A percentile compares a stretch with the other conserved stretches of the same genome.
phyloP scores from a whole-genome alignment of 2,113 vertebrate species.

The Garra rufa region DNA sequence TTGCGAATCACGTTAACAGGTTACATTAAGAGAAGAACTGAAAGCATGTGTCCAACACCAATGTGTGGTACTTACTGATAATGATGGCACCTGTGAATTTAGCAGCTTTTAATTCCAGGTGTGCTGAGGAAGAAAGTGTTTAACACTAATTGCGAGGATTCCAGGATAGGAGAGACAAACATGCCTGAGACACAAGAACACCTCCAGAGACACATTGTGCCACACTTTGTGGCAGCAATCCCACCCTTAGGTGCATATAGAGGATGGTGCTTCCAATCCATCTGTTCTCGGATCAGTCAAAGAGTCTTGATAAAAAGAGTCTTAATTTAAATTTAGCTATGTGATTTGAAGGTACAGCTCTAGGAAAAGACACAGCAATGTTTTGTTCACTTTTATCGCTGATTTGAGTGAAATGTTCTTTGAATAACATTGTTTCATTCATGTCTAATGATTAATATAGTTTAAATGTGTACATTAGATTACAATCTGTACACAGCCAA shows the following conservation, averaged over 20 bases:
- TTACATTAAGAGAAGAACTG: not conserved
- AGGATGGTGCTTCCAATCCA: constrained; percentile 34
- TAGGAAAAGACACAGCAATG: not conserved
- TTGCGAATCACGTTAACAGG: not conserved
- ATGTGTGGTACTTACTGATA: not conserved
- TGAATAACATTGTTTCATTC: not conserved
- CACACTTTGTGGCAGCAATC: constrained; percentile 36
- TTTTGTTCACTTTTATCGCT: not conserved
- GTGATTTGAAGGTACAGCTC: not conserved
- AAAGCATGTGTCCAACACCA: not conserved
- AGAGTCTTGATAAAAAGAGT: constrained; percentile 20
- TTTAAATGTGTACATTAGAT: not conserved
- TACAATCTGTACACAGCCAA: not conserved
- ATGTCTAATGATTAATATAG: not conserved
- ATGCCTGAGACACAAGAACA: constrained; percentile 33
- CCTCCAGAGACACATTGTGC: constrained; percentile 38
- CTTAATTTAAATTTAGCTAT: not conserved
- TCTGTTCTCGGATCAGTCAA: constrained; percentile 44
- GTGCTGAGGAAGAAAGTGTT: not conserved
- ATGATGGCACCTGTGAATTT: constrained; percentile 9
- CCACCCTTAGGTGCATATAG: constrained; percentile 32
- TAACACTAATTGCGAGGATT: not conserved
- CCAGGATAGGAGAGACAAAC: not conserved
- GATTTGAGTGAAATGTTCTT: not conserved
- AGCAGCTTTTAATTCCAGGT: not conserved